phyloP scores from a whole-genome alignment of 2,113 vertebrate genomes.

The Argyrosomus japonicus region DNA sequence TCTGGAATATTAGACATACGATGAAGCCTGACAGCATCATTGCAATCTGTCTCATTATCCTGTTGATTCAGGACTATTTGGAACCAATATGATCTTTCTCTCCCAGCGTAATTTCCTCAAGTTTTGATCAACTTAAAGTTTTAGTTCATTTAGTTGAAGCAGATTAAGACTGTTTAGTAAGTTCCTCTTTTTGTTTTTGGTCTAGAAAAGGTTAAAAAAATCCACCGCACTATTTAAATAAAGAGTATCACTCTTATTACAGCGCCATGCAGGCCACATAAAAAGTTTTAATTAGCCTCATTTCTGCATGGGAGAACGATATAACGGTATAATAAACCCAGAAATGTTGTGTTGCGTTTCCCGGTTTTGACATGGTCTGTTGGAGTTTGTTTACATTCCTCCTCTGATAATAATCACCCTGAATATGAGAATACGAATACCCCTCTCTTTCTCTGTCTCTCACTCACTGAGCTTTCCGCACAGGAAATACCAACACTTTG shows the following conservation, averaged over 20 bases:
- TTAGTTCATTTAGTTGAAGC: too few relatives aligned
- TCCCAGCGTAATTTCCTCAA: too few relatives aligned
- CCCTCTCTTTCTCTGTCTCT: background rate
- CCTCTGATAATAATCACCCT: slow-evolving; percentile 20
- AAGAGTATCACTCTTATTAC: background rate
- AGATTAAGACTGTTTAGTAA: background rate
- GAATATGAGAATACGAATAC: background rate
- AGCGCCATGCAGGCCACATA: background rate
- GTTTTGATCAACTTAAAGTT: too few relatives aligned
- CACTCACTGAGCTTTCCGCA: background rate
- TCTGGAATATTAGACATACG: too few relatives aligned
- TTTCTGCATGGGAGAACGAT: background rate
- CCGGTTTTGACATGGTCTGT: background rate
- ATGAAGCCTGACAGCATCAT: too few relatives aligned
- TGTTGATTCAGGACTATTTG: too few relatives aligned
- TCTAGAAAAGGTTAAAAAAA: background rate
- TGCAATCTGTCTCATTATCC: too few relatives aligned
- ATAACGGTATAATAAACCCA: background rate
- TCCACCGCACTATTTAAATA: background rate
- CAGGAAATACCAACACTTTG: slow-evolving; percentile 30
- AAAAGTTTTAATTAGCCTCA: background rate
- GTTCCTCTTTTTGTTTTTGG: background rate
- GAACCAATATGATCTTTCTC: too few relatives aligned
- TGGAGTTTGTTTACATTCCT: slow-evolving; percentile 19
- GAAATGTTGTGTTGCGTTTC: background rate